Evolutionary conservation across 2,797 vertebrate genomes (phyloP).

Genomic region (Austrolebias charrua): DNA sequence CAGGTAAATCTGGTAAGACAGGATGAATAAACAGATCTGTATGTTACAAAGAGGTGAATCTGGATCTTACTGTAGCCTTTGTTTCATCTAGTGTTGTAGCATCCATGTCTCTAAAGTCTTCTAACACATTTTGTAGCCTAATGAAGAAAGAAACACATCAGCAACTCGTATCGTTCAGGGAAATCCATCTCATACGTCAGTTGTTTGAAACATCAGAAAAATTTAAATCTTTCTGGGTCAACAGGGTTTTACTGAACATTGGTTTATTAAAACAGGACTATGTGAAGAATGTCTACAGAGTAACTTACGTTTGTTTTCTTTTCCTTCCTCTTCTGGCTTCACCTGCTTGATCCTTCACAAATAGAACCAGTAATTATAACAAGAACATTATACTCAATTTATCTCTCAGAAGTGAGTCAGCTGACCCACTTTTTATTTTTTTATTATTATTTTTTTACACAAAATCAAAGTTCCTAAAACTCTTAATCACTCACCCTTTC

Average conservation of each 20-base stretch:
- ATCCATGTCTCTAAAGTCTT: slow-evolving; percentile 78
- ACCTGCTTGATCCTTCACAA: slow-evolving; percentile 68
- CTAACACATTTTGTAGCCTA: slow-evolving; percentile 79
- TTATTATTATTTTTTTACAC: no score
- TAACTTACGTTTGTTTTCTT: slow-evolving; percentile 83
- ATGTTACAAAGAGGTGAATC: background rate
- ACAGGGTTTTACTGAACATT: background rate
- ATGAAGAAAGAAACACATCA: slow-evolving; percentile 8
- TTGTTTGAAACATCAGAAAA: background rate
- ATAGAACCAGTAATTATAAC: slow-evolving; percentile 28
- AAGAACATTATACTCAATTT: slow-evolving; percentile 2
- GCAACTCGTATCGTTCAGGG: background rate
- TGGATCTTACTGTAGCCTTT: slow-evolving; percentile 69
- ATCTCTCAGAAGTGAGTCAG: background rate
- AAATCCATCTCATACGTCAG: background rate
- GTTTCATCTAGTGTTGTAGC: slow-evolving; percentile 74
- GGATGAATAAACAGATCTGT: slow-evolving; percentile 6
- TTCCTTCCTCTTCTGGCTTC: slow-evolving; percentile 81
- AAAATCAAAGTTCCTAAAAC: background rate
- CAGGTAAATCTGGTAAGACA: no score
- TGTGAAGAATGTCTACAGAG: background rate
- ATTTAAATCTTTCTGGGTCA: background rate
- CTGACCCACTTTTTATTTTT: no score
- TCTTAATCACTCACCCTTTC: slow-evolving; percentile 66
- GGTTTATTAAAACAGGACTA: background rate